Percentiles rank a stretch among this genome's conserved stretches.
Evolutionary conservation across 2,888 invertebrate genomes (phyloP).

Genomic region (Alviniconcha strummeri): DNA sequence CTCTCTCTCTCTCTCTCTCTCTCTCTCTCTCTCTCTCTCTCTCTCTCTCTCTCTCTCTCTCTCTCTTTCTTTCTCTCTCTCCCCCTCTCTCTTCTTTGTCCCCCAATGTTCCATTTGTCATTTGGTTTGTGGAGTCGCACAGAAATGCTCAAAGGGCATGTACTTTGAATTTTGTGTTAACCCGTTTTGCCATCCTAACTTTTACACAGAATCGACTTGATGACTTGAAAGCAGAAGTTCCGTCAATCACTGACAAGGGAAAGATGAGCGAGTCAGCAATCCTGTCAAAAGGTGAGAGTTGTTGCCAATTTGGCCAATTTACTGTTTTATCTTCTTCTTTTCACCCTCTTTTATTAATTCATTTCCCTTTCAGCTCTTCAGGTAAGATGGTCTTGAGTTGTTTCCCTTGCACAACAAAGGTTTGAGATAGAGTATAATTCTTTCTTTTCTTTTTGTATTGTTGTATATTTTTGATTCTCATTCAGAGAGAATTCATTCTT

Average conservation of each 20-base stretch:
- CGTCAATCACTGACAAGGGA: constrained; percentile 42
- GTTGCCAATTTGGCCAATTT: constrained; percentile 26
- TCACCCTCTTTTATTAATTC: neutral
- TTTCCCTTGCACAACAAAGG: constrained; percentile 27
- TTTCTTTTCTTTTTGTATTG: neutral
- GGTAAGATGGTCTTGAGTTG: constrained; percentile 23
- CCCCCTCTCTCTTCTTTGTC: too few relatives aligned
- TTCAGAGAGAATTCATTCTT: neutral
- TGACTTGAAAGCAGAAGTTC: constrained; percentile 41
- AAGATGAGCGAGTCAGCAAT: constrained; percentile 46
- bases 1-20: too few relatives aligned
- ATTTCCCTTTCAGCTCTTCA: constrained; percentile 17
- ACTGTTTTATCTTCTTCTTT: neutral
- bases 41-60: too few relatives aligned
- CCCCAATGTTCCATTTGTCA: too few relatives aligned
- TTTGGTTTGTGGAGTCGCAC: too few relatives aligned
- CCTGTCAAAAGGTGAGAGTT: constrained; percentile 44
- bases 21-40: too few relatives aligned
- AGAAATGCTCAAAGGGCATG: too few relatives aligned
- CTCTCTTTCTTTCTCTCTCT: too few relatives aligned
- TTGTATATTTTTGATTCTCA: neutral
- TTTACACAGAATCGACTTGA: constrained; percentile 40
- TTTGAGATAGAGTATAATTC: neutral
- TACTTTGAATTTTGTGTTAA: neutral
- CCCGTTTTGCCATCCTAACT: neutral